A percentile compares a stretch with the other conserved stretches of the same genome.
phyloP scores from a whole-genome alignment of 2,113 vertebrate species.

The Zosterops japonicus region DNA sequence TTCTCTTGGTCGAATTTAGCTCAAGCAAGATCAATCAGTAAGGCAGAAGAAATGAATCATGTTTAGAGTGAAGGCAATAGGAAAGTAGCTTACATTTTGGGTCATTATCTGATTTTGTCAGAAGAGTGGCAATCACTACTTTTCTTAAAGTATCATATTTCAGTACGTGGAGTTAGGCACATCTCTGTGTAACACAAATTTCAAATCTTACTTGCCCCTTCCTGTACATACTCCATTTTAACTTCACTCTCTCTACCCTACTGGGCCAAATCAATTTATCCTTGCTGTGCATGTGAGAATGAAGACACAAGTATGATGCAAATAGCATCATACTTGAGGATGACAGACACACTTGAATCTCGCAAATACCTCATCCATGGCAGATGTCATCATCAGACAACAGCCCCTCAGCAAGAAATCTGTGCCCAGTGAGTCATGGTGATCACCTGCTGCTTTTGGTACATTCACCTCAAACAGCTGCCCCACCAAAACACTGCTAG shows the following conservation, averaged over 20 bases:
- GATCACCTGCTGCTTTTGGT: not conserved
- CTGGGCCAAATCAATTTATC: not conserved
- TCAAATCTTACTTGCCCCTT: not conserved
- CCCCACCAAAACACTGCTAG: not conserved
- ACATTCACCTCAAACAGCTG: not conserved
- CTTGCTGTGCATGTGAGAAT: not conserved
- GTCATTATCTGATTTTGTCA: not conserved
- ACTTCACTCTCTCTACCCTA: not conserved
- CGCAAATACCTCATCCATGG: fast-evolving
- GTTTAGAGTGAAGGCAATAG: not conserved
- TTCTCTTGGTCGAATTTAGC: not conserved
- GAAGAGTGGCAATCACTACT: not conserved
- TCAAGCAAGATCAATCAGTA: not conserved
- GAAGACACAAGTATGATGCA: not conserved
- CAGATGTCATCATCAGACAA: not conserved
- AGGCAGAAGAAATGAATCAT: not conserved
- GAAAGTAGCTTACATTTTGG: not conserved
- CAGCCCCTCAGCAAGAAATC: not conserved
- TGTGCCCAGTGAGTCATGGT: not conserved
- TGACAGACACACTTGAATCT: not conserved
- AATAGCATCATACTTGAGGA: not conserved
- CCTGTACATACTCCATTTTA: not conserved
- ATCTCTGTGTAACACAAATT: not conserved
- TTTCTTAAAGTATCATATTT: not conserved
- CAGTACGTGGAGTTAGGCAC: not conserved